phyloP scores from a whole-genome alignment of 2,797 vertebrate genomes.

The Toxotes lorentzi region DNA sequence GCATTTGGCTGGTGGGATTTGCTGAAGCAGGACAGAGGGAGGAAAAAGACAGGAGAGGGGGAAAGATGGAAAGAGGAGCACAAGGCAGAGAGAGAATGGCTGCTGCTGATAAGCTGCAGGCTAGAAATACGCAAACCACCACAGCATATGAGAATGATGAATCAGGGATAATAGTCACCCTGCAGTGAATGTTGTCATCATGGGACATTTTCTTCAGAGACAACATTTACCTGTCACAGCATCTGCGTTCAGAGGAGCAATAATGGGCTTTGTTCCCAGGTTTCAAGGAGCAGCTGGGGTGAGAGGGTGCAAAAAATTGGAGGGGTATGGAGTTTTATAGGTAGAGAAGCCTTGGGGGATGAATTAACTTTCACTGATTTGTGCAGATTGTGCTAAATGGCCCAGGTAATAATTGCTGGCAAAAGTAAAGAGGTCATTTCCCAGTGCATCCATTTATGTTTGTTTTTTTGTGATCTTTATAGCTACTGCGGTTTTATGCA shows the following conservation, averaged over 20 bases:
- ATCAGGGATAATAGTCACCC: conserved; percentile 84
- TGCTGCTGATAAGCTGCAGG: conserved; percentile 83
- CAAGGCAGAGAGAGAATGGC: conserved; percentile 67
- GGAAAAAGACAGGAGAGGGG: conserved; percentile 35
- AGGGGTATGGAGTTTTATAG: conserved; percentile 34
- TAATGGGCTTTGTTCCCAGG: conserved; percentile 80
- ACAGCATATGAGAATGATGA: conserved; percentile 84
- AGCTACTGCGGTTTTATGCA: not conserved
- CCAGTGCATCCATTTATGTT: conserved; percentile 38
- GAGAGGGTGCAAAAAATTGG: conserved; percentile 54
- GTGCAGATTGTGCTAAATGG: conserved; percentile 95
- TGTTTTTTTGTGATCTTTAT: conserved; percentile 34
- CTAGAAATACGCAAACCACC: conserved; percentile 79
- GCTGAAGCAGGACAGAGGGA: conserved; percentile 78
- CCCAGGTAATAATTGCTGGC: conserved; percentile 90
- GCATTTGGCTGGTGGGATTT: conserved; percentile 82
- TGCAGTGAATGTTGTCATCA: conserved; percentile 83
- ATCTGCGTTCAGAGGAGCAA: conserved; percentile 66
- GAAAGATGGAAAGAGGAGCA: conserved; percentile 60
- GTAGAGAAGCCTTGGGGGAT: conserved; percentile 60
- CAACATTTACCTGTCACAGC: conserved; percentile 85
- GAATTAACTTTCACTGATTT: conserved; percentile 85
- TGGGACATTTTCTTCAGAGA: conserved; percentile 82
- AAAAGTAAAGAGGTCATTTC: conserved; percentile 85
- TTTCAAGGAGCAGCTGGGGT: conserved; percentile 56